Conservation (phyloP, 2,113 vertebrate genomes). For the Tragelaphus strepsiceros region DNA sequence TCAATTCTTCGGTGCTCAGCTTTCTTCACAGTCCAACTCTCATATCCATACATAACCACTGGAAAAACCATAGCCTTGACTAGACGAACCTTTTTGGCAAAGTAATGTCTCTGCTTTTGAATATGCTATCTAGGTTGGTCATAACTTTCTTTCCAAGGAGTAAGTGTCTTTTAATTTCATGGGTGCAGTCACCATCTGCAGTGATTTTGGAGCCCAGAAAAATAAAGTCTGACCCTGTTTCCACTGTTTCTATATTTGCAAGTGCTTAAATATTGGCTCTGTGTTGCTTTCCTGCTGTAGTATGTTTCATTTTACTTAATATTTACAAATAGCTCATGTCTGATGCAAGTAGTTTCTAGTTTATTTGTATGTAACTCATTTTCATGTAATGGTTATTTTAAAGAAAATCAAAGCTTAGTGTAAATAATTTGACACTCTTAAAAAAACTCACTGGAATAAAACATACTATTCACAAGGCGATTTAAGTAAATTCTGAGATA, state of each 20-base stretch:
- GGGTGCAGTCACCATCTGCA: too few relatives aligned
- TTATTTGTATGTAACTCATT: not conserved
- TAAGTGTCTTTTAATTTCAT: too few relatives aligned
- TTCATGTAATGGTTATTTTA: not conserved
- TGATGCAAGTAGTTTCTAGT: not conserved
- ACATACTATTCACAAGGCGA: not conserved
- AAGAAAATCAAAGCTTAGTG: not conserved
- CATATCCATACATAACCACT: too few relatives aligned
- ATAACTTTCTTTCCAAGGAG: too few relatives aligned
- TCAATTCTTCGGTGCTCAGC: fast-evolving
- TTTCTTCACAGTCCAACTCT: too few relatives aligned
- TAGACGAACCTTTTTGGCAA: too few relatives aligned
- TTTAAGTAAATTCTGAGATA: constrained; percentile 3
- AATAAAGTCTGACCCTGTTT: too few relatives aligned
- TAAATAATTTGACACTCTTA: not conserved
- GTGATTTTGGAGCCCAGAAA: too few relatives aligned
- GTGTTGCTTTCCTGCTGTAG: not conserved
- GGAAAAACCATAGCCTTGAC: too few relatives aligned
- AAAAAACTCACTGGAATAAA: constrained; percentile 27
- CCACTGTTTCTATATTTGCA: not conserved
- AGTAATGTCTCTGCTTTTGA: too few relatives aligned
- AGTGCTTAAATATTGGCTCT: not conserved
- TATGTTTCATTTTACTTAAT: not conserved
- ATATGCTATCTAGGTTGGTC: too few relatives aligned
- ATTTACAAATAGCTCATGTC: not conserved